phyloP scores from a whole-genome alignment of 2,113 vertebrate species.

The Actinemys pallida region DNA sequence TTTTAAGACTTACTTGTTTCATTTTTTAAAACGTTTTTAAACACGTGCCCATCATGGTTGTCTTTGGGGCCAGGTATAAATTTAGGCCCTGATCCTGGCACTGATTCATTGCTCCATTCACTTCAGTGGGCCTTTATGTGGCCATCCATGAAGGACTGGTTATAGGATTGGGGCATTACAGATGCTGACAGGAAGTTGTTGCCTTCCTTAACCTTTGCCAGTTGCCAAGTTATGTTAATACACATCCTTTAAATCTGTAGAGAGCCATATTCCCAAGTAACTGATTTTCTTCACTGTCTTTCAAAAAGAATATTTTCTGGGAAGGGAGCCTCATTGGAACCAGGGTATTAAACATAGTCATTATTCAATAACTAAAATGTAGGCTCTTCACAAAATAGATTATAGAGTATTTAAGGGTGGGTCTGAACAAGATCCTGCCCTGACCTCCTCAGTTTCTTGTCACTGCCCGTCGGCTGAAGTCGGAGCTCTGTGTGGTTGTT shows the following conservation, averaged over 20 bases:
- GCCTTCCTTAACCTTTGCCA: background rate
- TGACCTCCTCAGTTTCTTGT: background rate
- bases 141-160: background rate
- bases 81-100: rapidly evolving
- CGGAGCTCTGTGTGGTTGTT: background rate
- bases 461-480: background rate
- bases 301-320: rapidly evolving
- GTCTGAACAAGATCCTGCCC: background rate
- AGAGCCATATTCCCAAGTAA: background rate
- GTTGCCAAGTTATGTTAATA: background rate
- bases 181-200: background rate
- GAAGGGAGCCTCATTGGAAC: background rate
- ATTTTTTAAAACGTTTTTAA: background rate
- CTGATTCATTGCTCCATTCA: background rate
- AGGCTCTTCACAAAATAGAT: conserved; percentile 16
- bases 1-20: background rate
- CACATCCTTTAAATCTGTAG: background rate
- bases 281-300: background rate
- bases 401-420: conserved; percentile 20
- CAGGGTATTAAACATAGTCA: conserved; percentile 10
- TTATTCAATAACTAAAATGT: background rate
- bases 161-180: background rate
- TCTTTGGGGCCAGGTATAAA: background rate
- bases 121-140: background rate
- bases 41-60: background rate